Conservation (phyloP, 2,888 invertebrate species). For the Allygus modestus region DNA sequence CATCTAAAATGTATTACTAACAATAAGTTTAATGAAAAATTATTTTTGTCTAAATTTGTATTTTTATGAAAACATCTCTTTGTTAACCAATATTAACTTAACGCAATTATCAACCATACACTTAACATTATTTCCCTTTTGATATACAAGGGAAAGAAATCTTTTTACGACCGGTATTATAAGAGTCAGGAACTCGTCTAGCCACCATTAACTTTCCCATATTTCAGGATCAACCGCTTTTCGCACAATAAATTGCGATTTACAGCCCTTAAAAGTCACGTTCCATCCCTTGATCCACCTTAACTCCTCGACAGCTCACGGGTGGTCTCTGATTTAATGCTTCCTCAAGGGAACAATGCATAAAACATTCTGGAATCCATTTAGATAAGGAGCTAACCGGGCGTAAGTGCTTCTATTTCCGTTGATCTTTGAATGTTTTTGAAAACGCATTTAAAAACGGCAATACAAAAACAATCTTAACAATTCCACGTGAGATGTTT, state of each 20-base stretch:
- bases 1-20: no score
- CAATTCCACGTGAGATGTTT: no score
- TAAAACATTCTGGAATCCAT: background rate
- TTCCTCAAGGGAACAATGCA: background rate
- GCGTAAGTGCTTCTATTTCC: background rate
- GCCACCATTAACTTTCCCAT: background rate
- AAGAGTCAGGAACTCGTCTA: background rate
- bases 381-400: conserved; percentile 7
- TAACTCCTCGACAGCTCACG: background rate
- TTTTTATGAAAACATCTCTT: no score
- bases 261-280: conserved; percentile 43
- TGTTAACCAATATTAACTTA: no score
- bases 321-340: background rate
- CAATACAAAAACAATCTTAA: no score
- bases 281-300: conserved; percentile 2
- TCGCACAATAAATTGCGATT: conserved; percentile 29
- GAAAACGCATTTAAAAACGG: no score
- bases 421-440: no score
- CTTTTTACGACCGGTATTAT: background rate
- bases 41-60: no score
- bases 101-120: no score
- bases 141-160: background rate
- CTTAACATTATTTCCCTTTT: no score
- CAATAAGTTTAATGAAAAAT: no score
- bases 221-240: conserved; percentile 32